phyloP scores from a whole-genome alignment of 2,888 invertebrate species.

The Oscheius onirici region DNA sequence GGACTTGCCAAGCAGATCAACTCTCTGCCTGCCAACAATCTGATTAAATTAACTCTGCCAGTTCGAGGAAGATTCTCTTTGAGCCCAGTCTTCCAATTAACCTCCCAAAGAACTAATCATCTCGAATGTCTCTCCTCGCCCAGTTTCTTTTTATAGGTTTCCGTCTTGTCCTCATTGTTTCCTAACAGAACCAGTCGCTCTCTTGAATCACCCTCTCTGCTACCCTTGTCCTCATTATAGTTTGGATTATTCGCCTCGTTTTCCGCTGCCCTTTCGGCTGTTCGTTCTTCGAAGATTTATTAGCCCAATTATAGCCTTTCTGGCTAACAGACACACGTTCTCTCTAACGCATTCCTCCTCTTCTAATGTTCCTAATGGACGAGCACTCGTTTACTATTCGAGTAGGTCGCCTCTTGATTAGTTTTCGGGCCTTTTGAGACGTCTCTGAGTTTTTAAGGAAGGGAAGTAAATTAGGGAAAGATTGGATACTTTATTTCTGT shows the following conservation, averaged over 20 bases:
- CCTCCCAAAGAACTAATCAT: neutral
- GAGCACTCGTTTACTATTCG: too few relatives aligned
- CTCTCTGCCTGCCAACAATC: too few relatives aligned
- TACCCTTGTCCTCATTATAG: neutral
- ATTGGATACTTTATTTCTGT: too few relatives aligned
- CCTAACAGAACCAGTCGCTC: slow-evolving; percentile 2
- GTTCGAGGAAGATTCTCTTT: too few relatives aligned
- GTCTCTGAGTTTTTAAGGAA: too few relatives aligned
- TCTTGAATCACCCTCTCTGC: neutral
- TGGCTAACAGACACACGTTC: slow-evolving; percentile 2
- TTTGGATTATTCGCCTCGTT: neutral
- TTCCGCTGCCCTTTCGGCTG: neutral
- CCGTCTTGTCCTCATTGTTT: slow-evolving; percentile 13
- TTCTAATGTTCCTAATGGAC: neutral
- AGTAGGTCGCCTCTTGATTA: too few relatives aligned
- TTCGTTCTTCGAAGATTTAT: slow-evolving; percentile 9
- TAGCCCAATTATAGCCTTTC: slow-evolving; percentile 21
- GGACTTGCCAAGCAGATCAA: too few relatives aligned
- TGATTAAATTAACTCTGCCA: too few relatives aligned
- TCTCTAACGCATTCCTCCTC: slow-evolving; percentile 10
- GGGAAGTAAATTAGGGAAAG: too few relatives aligned
- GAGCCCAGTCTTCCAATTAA: neutral
- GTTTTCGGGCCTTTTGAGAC: too few relatives aligned
- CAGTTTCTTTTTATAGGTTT: slow-evolving; percentile 10
- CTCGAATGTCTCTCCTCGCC: slow-evolving; percentile 21